phyloP scores from a whole-genome alignment of 2,888 invertebrate genomes.

The Parnassius glacialis region DNA sequence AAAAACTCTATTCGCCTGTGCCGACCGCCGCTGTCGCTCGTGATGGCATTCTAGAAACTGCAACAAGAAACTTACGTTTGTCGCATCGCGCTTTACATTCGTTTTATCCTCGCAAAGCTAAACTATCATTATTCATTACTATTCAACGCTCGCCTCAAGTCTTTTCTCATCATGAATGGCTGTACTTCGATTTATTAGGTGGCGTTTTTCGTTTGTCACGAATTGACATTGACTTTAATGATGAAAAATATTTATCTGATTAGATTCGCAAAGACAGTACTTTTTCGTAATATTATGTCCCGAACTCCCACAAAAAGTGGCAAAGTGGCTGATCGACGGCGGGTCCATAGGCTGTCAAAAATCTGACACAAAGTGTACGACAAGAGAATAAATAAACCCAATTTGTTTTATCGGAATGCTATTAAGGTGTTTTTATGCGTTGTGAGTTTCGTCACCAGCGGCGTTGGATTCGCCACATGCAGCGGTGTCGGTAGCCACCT shows the following conservation, averaged over 20 bases:
- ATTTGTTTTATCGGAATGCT: constrained; percentile 55
- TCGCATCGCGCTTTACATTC: constrained; percentile 26
- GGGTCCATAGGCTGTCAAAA: constrained; percentile 34
- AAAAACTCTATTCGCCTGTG: constrained; percentile 52
- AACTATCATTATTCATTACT: constrained; percentile 34
- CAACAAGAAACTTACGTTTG: constrained; percentile 24
- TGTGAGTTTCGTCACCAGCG: constrained; percentile 49
- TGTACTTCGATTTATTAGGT: constrained; percentile 35
- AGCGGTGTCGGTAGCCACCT: constrained; percentile 38
- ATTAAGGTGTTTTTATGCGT: constrained; percentile 44
- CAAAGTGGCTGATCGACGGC: constrained; percentile 27
- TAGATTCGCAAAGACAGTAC: constrained; percentile 30
- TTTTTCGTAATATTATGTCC: constrained; percentile 24
- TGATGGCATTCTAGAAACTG: constrained; percentile 66
- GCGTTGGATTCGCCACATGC: constrained; percentile 52
- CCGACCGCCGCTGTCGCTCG: constrained; percentile 44
- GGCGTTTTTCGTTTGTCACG: constrained; percentile 20
- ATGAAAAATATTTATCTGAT: constrained; percentile 28
- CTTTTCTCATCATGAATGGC: constrained; percentile 30
- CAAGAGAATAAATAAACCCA: constrained; percentile 42
- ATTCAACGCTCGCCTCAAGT: constrained; percentile 33
- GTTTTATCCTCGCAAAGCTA: constrained; percentile 27
- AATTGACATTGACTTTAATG: constrained; percentile 20
- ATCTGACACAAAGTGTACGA: constrained; percentile 36
- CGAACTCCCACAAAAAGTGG: constrained; percentile 30